Evolutionary conservation across 2,113 vertebrate genomes (phyloP).

Genomic region (Forbesichthys papilliferus): DNA sequence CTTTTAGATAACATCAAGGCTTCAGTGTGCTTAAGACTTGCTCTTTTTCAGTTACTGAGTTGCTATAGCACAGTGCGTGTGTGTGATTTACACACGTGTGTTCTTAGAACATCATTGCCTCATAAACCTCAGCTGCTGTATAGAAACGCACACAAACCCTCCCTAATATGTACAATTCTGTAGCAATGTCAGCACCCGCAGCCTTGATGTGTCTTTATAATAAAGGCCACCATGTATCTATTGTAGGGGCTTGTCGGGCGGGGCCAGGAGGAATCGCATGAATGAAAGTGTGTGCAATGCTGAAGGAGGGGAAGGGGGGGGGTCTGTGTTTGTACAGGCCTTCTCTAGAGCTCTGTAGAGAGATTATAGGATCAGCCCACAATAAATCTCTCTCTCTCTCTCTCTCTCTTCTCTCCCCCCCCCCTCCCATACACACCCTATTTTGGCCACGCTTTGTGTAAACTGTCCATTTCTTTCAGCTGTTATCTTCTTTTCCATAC

Average conservation of each 20-base stretch:
- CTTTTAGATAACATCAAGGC: background rate
- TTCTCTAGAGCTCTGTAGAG: conserved; percentile 56
- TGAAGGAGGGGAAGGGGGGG: conserved; percentile 42
- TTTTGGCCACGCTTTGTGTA: background rate
- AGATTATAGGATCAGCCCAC: conserved; percentile 74
- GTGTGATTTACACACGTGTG: background rate
- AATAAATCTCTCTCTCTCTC: conserved; percentile 39
- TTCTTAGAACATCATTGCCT: conserved; percentile 48
- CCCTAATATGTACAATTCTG: conserved; percentile 1
- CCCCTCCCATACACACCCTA: background rate
- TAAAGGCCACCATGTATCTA: background rate
- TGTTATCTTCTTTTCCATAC: background rate
- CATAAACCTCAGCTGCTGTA: conserved; percentile 55
- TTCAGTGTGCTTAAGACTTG: too few relatives aligned
- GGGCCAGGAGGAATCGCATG: conserved; percentile 3
- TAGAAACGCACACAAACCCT: conserved; percentile 22
- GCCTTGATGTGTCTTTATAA: background rate
- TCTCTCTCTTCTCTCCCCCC: conserved; percentile 24
- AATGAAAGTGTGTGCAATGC: conserved; percentile 36
- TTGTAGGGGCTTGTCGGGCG: conserved; percentile 7
- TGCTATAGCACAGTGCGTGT: background rate
- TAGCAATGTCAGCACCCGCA: conserved; percentile 12
- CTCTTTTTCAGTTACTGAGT: too few relatives aligned
- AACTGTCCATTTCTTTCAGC: background rate
- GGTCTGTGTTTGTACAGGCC: conserved; percentile 50